Percentiles rank a stretch among this genome's conserved stretches.
These are phyloP conservation scores for Drosophila pseudoananassae DNA, from an alignment of 1,140 invertebrate species.

Conservation along the genomic window DNA sequence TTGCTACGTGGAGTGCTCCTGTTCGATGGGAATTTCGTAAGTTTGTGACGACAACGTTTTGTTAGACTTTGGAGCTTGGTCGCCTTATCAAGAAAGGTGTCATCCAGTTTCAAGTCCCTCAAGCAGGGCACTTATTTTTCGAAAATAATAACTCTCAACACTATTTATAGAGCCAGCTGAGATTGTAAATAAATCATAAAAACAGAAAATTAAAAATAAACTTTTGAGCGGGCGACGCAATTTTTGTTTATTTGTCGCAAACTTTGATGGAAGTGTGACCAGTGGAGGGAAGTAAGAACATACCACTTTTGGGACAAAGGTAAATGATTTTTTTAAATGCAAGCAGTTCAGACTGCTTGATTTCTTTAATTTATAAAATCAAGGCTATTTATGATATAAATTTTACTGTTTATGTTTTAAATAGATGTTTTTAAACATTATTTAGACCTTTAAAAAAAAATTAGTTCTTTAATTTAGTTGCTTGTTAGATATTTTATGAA, in stretches of 20 bases:
- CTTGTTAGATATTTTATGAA: no score
- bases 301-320: not conserved
- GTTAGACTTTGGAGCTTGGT: constrained; percentile 35
- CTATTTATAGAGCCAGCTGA: not conserved
- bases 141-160: not conserved
- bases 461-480: no score
- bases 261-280: not conserved
- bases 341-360: not conserved
- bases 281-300: not conserved
- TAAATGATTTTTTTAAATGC: not conserved
- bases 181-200: not conserved
- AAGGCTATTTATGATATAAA: not conserved
- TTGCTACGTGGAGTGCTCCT: constrained; percentile 12
- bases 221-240: not conserved
- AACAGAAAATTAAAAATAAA: not conserved
- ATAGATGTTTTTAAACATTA: no score
- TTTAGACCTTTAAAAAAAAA: no score
- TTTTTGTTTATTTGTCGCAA: constrained; percentile 9
- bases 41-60: not conserved
- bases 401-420: no score
- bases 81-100: not conserved
- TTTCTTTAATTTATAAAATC: not conserved
- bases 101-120: not conserved
- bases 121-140: not conserved
- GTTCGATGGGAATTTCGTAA: constrained; percentile 26